These are phyloP conservation scores for Saguinus midas DNA, from an alignment of 2,113 vertebrate species.

Conservation along the genomic window DNA sequence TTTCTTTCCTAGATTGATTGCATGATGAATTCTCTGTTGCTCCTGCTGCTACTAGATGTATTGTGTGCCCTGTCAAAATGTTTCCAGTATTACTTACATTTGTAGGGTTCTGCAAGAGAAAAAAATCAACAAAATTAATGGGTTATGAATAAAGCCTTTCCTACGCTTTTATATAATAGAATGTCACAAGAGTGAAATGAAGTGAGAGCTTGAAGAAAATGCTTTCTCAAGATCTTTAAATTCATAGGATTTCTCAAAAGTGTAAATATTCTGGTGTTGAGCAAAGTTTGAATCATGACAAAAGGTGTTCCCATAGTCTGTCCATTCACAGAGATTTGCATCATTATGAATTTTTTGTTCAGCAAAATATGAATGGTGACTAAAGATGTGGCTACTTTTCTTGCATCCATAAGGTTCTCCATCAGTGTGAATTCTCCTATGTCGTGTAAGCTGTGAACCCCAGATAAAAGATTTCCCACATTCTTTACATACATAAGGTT, in stretches of 20 bases:
- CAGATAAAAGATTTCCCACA: slow-evolving; percentile 61
- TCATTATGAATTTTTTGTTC: background rate
- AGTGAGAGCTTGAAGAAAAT: background rate
- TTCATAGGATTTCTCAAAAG: background rate
- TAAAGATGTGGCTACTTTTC: background rate
- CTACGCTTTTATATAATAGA: background rate
- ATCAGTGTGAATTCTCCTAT: slow-evolving; percentile 48
- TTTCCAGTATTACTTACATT: background rate
- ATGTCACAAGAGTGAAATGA: background rate
- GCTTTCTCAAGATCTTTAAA: background rate
- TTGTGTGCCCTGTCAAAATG: background rate
- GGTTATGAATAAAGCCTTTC: background rate
- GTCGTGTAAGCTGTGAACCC: slow-evolving; percentile 43
- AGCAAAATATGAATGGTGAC: background rate
- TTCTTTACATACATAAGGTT: slow-evolving; percentile 24
- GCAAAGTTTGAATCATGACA: background rate
- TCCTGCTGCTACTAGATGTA: background rate
- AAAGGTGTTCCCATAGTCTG: background rate
- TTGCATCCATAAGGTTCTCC: background rate
- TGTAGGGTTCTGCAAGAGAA: background rate
- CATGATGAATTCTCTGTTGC: background rate
- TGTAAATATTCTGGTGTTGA: slow-evolving; percentile 1
- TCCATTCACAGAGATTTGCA: slow-evolving; percentile 18
- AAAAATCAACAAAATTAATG: background rate
- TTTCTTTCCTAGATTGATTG: background rate